Evolutionary conservation across 2,113 vertebrate species (phyloP), one percentile per base, ranked within the genome.

Genomic region (Misgurnus anguillicaudatus): DNA sequence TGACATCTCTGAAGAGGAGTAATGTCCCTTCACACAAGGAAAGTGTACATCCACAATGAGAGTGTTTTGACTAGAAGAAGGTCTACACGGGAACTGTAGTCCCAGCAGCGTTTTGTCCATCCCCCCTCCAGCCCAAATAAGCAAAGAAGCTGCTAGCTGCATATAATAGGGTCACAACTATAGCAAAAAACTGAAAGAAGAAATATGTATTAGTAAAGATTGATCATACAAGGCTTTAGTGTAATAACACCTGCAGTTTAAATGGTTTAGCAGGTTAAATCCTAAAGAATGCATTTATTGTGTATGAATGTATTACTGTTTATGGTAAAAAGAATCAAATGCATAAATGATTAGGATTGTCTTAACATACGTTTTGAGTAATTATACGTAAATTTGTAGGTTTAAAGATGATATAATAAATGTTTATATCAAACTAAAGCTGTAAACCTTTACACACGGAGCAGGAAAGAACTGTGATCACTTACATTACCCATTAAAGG

Each of bases 181-280:
- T 91, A 0, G 91, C 92, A 0, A 99, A 98, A 90, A 97, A 97
- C 97, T 98, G 89, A 0, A 86, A 77, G 73, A 31, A 13, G 53
- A 64, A 68, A 79, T 48, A 24, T 16, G 68, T 0, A 36, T 38
- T n/a, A 38, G 9, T 53, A 6, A 31, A 11, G 4, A 45, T 7
- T 11, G 16, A 39, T 39, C 0, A 11, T 5, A 9, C 24, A n/a
- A 19, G 36, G 14, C 13, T 48, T 48, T 24, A 6, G 4, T 16
- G 16, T 48, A 4, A 7, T 24, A 31, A 42, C 41, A 42, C 41
- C 64, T 42, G 9, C 41, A 21, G n/a, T 11, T 6, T 45, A 21
- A 21, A 17, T 6, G 24, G 24, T 31, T 31, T 31, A 31, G 24
- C 24, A 3, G 24, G 24, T 31, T 31, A 31, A 31, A 31, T 31